A percentile compares a stretch with the other conserved stretches of the same genome.
These are phyloP conservation scores for Cydia strobilella DNA, from an alignment of 1,140 invertebrate species.

Conservation along the genomic window DNA sequence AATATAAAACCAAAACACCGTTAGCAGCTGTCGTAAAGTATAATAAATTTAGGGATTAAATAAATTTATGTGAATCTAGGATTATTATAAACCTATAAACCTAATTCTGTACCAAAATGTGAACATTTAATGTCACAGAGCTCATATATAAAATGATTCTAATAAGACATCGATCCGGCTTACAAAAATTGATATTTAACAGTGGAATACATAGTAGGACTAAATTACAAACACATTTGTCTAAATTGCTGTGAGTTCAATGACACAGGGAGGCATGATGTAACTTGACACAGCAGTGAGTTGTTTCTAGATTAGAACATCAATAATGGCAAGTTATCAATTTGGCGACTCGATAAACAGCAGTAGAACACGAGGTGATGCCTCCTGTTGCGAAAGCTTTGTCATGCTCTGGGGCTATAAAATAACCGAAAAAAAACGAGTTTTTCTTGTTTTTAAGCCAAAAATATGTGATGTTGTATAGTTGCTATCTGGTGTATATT, in stretches of 20 bases:
- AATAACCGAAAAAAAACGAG: slow-evolving; percentile 23
- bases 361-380: neutral
- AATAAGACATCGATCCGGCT: slow-evolving; percentile 24
- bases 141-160: slow-evolving; percentile 1
- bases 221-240: slow-evolving; percentile 17
- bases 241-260: neutral
- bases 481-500: neutral
- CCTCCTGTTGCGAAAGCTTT: slow-evolving; percentile 15
- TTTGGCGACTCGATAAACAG: neutral
- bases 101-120: slow-evolving; percentile 24
- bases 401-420: neutral
- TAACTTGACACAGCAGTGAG: slow-evolving; percentile 3
- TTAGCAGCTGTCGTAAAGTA: slow-evolving; percentile 2
- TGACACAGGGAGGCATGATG: slow-evolving; percentile 17
- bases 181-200: slow-evolving; percentile 3
- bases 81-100: slow-evolving; percentile 32
- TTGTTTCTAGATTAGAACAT: slow-evolving; percentile 14
- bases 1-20: slow-evolving; percentile 4
- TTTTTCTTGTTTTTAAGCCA: slow-evolving; percentile 16
- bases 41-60: slow-evolving; percentile 30
- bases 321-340: neutral
- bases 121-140: slow-evolving; percentile 25
- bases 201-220: slow-evolving; percentile 1
- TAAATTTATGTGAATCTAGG: slow-evolving; percentile 30
- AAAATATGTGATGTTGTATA: neutral